Evolutionary conservation across 2,797 vertebrate genomes (phyloP).

Genomic region (Phylloscopus collybita): DNA sequence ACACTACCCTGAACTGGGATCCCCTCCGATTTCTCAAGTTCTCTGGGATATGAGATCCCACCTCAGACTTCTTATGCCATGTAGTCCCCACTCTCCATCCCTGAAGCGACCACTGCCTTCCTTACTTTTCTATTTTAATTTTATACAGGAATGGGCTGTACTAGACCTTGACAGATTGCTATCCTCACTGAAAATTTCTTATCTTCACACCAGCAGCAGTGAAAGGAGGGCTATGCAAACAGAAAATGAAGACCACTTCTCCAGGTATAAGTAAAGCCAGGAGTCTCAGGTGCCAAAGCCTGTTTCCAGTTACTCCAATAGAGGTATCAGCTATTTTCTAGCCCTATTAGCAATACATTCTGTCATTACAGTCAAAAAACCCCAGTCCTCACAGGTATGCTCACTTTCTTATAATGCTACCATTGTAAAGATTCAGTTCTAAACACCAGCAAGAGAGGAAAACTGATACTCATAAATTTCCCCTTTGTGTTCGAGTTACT

Average conservation of each 20-base stretch:
- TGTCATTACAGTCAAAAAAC: background rate
- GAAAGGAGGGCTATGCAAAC: background rate
- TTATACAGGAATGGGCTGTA: background rate
- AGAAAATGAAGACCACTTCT: background rate
- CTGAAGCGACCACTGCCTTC: background rate
- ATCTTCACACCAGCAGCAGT: background rate
- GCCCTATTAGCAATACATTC: background rate
- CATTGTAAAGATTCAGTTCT: background rate
- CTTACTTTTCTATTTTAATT: background rate
- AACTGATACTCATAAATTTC: background rate
- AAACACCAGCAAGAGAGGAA: background rate
- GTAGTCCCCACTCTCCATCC: background rate
- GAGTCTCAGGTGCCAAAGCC: no score
- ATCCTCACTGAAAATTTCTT: background rate
- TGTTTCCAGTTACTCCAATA: background rate
- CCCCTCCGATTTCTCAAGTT: background rate
- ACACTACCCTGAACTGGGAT: background rate
- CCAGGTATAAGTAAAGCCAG: background rate
- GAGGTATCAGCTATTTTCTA: background rate
- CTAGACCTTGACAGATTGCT: background rate
- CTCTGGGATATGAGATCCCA: background rate
- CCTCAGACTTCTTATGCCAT: background rate
- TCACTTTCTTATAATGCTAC: background rate
- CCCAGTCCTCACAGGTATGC: background rate
- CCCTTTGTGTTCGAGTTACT: background rate